A percentile compares a stretch with the other conserved stretches of the same genome.
phyloP scores from a whole-genome alignment of 2,888 invertebrate genomes.

The Pseudoips prasinana region DNA sequence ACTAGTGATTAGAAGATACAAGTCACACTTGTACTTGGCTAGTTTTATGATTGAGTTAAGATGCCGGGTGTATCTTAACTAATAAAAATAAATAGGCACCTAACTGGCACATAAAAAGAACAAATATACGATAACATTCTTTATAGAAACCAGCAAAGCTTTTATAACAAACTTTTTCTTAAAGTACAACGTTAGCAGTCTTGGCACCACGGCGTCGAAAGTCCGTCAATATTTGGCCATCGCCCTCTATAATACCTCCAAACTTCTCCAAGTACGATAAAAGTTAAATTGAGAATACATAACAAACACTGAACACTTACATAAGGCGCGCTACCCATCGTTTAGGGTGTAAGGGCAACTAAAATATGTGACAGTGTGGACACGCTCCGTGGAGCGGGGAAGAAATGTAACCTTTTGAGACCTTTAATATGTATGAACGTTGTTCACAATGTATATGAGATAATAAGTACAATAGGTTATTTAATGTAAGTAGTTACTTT shows the following conservation, averaged over 20 bases:
- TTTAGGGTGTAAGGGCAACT: slow-evolving; percentile 46
- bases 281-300: slow-evolving; percentile 34
- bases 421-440: slow-evolving; percentile 47
- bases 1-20: no score
- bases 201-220: neutral
- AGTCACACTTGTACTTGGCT: no score
- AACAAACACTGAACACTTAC: slow-evolving; percentile 31
- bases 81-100: no score
- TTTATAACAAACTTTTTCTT: no score
- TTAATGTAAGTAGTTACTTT: no score
- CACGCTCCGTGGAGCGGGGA: slow-evolving; percentile 64
- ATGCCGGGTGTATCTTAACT: no score
- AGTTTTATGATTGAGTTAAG: no score
- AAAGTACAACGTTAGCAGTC: no score
- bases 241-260: slow-evolving; percentile 10
- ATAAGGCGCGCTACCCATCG: slow-evolving; percentile 39
- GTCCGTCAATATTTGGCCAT: slow-evolving; percentile 25
- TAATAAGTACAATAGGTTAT: no score
- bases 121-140: no score
- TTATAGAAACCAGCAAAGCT: no score
- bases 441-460: slow-evolving; percentile 24
- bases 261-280: slow-evolving; percentile 19
- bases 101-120: no score
- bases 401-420: slow-evolving; percentile 63
- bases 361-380: slow-evolving; percentile 74